phyloP scores from a whole-genome alignment of 2,888 invertebrate genomes.

The Ptycholaimellus sp. region DNA sequence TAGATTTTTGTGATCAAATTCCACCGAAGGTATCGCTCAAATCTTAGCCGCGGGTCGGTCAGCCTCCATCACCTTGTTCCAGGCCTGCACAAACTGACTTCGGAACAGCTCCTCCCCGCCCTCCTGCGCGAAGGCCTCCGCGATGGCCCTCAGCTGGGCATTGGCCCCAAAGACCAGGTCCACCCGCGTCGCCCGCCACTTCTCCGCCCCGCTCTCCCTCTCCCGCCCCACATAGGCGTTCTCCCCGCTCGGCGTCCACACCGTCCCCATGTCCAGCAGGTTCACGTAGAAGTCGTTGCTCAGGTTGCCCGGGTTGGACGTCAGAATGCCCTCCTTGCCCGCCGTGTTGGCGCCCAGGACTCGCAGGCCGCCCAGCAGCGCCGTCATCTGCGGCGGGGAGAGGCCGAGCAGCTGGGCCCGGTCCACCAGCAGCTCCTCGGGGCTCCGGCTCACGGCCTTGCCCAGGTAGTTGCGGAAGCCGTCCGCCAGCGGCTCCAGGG shows the following conservation, averaged over 20 bases:
- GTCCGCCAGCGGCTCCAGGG: slow-evolving; percentile 5
- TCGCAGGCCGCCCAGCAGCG: slow-evolving; percentile 5
- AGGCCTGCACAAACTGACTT: not conserved
- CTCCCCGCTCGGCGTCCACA: slow-evolving; percentile 1
- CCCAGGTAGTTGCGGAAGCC: slow-evolving; percentile 5
- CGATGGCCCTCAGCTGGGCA: slow-evolving; percentile 3
- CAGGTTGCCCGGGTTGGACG: slow-evolving; percentile 4
- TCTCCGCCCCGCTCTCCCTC: slow-evolving; percentile 1
- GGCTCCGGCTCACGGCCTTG: not conserved
- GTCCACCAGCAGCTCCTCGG: slow-evolving; percentile 6
- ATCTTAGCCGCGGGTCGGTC: too few relatives aligned
- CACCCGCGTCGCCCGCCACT: slow-evolving; percentile 2
- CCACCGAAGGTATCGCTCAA: too few relatives aligned
- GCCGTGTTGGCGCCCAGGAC: slow-evolving; percentile 4
- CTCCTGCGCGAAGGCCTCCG: not conserved
- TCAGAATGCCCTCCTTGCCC: slow-evolving; percentile 3
- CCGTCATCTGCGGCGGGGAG: slow-evolving; percentile 6
- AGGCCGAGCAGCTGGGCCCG: slow-evolving; percentile 6
- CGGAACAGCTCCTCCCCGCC: slow-evolving; percentile 1
- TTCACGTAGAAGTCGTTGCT: slow-evolving; percentile 6
- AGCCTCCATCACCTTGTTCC: slow-evolving; percentile 5
- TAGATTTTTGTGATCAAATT: too few relatives aligned
- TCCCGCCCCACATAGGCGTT: slow-evolving; percentile 1
- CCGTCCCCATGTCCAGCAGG: slow-evolving; percentile 2
- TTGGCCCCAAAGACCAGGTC: not conserved